Conservation (phyloP, 1,140 invertebrate species). For the Meloidogyne floridensis region DNA sequence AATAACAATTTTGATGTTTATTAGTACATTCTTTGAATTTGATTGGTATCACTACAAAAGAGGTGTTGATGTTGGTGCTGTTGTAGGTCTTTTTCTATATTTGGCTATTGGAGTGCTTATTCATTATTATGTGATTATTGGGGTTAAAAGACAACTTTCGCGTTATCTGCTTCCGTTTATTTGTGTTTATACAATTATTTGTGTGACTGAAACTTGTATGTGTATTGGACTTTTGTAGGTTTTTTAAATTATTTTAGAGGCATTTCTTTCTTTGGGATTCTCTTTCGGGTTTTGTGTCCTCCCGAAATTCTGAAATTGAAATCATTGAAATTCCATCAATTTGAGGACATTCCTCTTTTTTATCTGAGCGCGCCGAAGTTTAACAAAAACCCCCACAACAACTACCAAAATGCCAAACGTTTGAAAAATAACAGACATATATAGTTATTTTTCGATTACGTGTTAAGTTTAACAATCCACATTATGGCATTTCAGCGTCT, state of each 20-base stretch:
- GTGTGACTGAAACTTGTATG: slow-evolving; percentile 43
- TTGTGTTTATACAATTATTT: slow-evolving; percentile 53
- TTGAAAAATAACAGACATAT: too few species aligned
- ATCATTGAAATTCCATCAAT: too few species aligned
- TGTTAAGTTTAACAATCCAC: too few species aligned
- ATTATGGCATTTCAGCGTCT: too few species aligned
- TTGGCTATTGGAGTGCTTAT: slow-evolving; percentile 52
- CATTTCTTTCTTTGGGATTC: too few species aligned
- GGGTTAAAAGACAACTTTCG: slow-evolving; percentile 51
- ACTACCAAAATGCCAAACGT: too few species aligned
- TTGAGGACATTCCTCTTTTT: too few species aligned
- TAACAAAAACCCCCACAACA: too few species aligned
- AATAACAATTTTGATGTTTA: slow-evolving; percentile 55
- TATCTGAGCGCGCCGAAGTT: too few species aligned
- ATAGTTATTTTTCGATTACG: too few species aligned
- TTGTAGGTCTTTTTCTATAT: slow-evolving; percentile 57
- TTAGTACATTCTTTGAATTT: slow-evolving; percentile 63
- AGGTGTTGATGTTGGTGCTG: slow-evolving; percentile 58
- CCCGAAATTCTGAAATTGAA: too few species aligned
- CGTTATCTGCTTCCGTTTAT: slow-evolving; percentile 62
- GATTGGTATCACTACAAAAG: slow-evolving; percentile 61
- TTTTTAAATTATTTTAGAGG: neutral
- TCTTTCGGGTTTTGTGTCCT: too few species aligned
- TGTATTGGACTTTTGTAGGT: slow-evolving; percentile 45
- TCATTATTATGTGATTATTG: slow-evolving; percentile 55